phyloP scores from a whole-genome alignment of 2,888 invertebrate species.

The Euplagia quadripunctaria region DNA sequence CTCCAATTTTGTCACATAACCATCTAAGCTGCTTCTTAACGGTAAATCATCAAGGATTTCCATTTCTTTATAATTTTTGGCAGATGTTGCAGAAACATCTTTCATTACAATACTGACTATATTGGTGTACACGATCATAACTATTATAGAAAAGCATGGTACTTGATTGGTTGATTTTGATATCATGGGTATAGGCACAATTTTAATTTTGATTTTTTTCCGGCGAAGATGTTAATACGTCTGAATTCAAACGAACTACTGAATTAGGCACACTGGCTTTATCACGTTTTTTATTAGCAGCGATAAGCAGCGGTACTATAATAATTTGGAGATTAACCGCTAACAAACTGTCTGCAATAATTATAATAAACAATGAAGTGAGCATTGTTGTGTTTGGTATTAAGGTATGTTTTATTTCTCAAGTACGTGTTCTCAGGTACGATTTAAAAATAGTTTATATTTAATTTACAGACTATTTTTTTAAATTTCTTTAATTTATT shows the following conservation, averaged over 20 bases:
- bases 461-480: not conserved
- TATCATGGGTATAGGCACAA: constrained; percentile 10
- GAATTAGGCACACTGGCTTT: constrained; percentile 26
- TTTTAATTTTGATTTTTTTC: constrained; percentile 6
- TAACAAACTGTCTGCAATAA: not conserved
- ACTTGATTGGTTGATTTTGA: constrained; percentile 26
- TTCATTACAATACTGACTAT: constrained; percentile 15
- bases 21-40: constrained; percentile 51
- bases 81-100: constrained; percentile 9
- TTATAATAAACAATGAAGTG: not conserved
- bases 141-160: constrained; percentile 13
- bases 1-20: constrained; percentile 59
- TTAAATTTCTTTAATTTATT: no score
- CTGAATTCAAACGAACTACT: constrained; percentile 52
- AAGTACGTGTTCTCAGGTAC: no score
- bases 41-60: constrained; percentile 50
- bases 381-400: not conserved
- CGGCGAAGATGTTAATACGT: constrained; percentile 35
- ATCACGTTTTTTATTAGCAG: constrained; percentile 6
- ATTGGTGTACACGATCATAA: constrained; percentile 3
- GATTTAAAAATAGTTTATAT: no score
- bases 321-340: not conserved
- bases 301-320: constrained; percentile 3
- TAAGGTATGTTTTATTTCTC: not conserved
- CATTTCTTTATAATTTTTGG: constrained; percentile 8